Conservation (phyloP, 1,140 invertebrate species). For the Mizuhopecten yessoensis region DNA sequence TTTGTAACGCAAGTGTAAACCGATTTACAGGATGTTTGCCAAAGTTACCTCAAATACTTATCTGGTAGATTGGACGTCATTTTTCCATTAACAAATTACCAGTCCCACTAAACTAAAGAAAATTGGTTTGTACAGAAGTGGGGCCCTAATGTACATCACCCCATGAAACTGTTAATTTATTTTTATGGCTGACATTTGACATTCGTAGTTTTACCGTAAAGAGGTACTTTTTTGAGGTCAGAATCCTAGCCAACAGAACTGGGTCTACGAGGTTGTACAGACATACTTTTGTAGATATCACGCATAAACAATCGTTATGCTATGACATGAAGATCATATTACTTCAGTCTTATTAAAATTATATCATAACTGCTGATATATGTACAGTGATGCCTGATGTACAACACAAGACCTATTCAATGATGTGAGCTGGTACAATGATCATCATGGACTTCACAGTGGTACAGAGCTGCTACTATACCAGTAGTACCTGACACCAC, state of each 20-base stretch:
- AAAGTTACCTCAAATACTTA: constrained; percentile 17
- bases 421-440: no score
- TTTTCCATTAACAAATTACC: constrained; percentile 35
- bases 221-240: not conserved
- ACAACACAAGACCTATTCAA: no score
- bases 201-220: constrained; percentile 4
- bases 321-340: no score
- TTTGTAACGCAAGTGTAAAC: not conserved
- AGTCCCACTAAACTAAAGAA: constrained; percentile 9
- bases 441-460: no score
- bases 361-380: no score
- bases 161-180: constrained; percentile 1
- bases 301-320: no score
- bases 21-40: constrained; percentile 24
- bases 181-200: not conserved
- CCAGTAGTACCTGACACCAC: no score
- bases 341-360: no score
- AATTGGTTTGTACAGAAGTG: constrained; percentile 33
- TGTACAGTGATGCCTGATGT: no score
- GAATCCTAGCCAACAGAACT: not conserved
- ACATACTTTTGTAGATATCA: not conserved
- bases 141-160: not conserved
- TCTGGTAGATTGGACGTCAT: constrained; percentile 16
- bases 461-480: no score
- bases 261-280: not conserved